Base-by-base conservation (phyloP, 2,113 vertebrate genomes). In the Austrofundulus limnaeus region DNA sequence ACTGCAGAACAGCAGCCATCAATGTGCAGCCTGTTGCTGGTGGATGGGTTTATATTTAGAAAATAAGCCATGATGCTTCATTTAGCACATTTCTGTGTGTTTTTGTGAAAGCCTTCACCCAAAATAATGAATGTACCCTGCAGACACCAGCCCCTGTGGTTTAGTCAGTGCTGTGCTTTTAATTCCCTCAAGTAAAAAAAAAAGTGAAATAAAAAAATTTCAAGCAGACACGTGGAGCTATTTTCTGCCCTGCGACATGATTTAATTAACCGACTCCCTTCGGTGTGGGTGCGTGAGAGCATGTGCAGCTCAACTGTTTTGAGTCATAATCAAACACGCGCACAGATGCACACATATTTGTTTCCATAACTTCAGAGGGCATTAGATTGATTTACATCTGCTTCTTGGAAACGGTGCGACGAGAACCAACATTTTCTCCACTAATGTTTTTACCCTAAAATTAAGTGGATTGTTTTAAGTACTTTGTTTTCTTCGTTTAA, bases 221-320 rank as follows among this genome's bases (percentile, higher is more conserved):
- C 39, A 46, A 13, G 13, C 65, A 64, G 65, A 69, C 64, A 25
- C 47, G 28, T 13, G 45, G 49, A 56, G 55, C 45, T 49, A 37
- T 53, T 28, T 11, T 59, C 34, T 49, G 31, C 58, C 42, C 69
- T 37, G 51, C 4, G 11, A 25, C 46, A 25, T 24, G 23, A 61
- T 73, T 60, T 55, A 28, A 28, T 69, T 55, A 51, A 37, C 38
- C 38, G 28, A 24, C 12, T 59, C 25, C 46, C 15, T 48, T 64
- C 50, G 15, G 49, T 14, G 37, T 46, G 20, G 8, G 34, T 65
- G 59, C n/a, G 13, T 57, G 76, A 59, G 58, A 72, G 37, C n/a
- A 42, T 61, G 54, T 56, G 50, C 60, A 39, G 49, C 25, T 28
- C 49, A 25, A 57, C 31, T 17, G 57, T 56, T 76, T 66, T 54